Evolutionary conservation across 2,113 vertebrate genomes (phyloP), one percentile per base, ranked within the genome.

Genomic region (Pelecanoides urinatrix): DNA sequence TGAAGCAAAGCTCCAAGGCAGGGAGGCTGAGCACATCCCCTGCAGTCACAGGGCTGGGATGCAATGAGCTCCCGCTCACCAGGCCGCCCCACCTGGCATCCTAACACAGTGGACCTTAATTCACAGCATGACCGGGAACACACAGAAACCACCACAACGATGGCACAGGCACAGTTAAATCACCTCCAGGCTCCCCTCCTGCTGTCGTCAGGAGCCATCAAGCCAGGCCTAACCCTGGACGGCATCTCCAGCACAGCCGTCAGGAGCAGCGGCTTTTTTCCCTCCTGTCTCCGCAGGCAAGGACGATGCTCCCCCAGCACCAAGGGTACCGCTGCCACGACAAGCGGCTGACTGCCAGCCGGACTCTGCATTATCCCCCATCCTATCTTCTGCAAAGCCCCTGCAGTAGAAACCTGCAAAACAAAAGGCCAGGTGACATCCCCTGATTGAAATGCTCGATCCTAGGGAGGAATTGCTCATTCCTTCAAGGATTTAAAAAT

Each of bases 271-370:
- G 5, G 56, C 63, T 89, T 88, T 76, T 86, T 75, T 89, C 79
- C 86, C 44, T 82, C 68, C 86, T 86, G 81, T 97, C 96, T 96
- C 96, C 27, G 4, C 19, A 13, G 96, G 97, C 97, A 97, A 97
- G 96, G 97, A 95, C 95, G 2, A 49, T 72, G 90, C n/a, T 91
- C 49, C 71, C 74, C 91, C 59, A 72, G 87, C 78, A 88, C 76
- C 85, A 96, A 97, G 95, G 95, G 83, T 74, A 95, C 73, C 2
- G 7, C 79, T 77, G 91, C 89, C 92, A 82, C 15, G 8, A 83
- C 88, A 82, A 56, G 32, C 3, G 0, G 55, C 77, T 79, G 79
- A 36, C 73, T 93, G 92, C 76, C 36, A 42, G 44, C 59, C 10
- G 11, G 74, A 68, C 55, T 50, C 62, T 11, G 25, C 45, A 3